phyloP scores from a whole-genome alignment of 1,140 invertebrate species.

The Brachionus calyciflorus region DNA sequence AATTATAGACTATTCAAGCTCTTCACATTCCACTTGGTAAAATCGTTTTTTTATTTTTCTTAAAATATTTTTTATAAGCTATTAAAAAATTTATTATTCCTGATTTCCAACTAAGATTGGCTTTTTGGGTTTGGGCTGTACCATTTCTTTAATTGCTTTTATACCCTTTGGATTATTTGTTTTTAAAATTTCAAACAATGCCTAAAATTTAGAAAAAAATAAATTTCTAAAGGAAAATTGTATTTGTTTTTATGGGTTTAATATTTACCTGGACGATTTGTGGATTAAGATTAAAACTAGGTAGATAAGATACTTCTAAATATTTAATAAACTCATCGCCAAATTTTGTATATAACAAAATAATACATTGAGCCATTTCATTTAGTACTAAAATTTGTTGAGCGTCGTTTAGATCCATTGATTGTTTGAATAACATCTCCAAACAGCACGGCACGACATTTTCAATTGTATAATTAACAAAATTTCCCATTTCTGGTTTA shows the following conservation, averaged over 20 bases:
- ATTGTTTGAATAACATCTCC: slow-evolving; percentile 16
- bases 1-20: too few species aligned
- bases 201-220: too few species aligned
- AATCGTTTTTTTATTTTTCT: too few species aligned
- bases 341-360: slow-evolving; percentile 48
- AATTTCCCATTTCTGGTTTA: slow-evolving; percentile 31
- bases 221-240: too few species aligned
- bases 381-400: slow-evolving; percentile 43
- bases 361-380: slow-evolving; percentile 11
- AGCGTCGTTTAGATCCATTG: slow-evolving; percentile 31
- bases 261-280: slow-evolving; percentile 53
- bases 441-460: slow-evolving; percentile 28
- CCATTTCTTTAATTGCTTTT: slow-evolving; percentile 20
- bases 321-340: slow-evolving; percentile 62
- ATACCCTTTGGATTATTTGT: slow-evolving; percentile 42
- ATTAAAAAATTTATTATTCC: background rate
- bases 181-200: slow-evolving; percentile 6
- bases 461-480: slow-evolving; percentile 41
- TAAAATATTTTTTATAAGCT: too few species aligned
- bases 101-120: background rate
- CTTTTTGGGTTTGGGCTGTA: slow-evolving; percentile 28
- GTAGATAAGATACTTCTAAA: slow-evolving; percentile 61
- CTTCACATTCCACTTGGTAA: too few species aligned
- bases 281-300: slow-evolving; percentile 58
- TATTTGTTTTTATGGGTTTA: background rate